Conservation (phyloP, 2,797 vertebrate genomes). For the Propithecus deckenii region DNA sequence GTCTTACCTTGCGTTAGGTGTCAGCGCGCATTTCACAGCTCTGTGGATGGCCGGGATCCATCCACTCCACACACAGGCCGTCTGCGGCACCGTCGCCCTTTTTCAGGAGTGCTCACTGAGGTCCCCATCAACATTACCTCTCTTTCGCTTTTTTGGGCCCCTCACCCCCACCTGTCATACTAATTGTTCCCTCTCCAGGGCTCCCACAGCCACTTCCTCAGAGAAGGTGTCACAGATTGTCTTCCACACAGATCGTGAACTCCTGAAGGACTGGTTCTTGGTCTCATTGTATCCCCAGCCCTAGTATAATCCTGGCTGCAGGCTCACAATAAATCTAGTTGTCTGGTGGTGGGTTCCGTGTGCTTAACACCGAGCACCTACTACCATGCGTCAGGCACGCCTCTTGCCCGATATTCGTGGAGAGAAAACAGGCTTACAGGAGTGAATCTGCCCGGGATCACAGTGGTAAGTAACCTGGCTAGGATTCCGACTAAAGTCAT, state of each 20-base stretch:
- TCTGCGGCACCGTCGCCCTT: not conserved
- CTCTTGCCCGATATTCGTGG: not conserved
- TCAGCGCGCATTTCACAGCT: not conserved
- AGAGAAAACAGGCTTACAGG: not conserved
- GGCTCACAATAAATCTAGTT: rapidly evolving
- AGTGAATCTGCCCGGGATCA: not conserved
- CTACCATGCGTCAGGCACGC: rapidly evolving
- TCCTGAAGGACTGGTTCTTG: not conserved
- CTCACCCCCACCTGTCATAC: not conserved
- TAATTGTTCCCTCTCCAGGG: not conserved
- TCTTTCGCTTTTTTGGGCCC: not conserved
- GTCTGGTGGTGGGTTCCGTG: not conserved
- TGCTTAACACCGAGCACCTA: not conserved
- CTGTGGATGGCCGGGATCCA: rapidly evolving
- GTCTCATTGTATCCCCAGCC: not conserved
- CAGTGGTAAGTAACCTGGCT: rapidly evolving
- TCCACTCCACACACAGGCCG: rapidly evolving
- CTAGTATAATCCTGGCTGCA: not conserved
- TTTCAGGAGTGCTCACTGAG: not conserved
- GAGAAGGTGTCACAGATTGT: not conserved
- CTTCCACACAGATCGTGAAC: not conserved
- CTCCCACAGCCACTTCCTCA: not conserved
- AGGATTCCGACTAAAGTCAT: not conserved
- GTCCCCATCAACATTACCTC: rapidly evolving
- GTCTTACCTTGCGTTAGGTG: rapidly evolving